Evolutionary conservation across 2,888 invertebrate genomes (phyloP).

Genomic region (Xanthostigma xanthostigma): DNA sequence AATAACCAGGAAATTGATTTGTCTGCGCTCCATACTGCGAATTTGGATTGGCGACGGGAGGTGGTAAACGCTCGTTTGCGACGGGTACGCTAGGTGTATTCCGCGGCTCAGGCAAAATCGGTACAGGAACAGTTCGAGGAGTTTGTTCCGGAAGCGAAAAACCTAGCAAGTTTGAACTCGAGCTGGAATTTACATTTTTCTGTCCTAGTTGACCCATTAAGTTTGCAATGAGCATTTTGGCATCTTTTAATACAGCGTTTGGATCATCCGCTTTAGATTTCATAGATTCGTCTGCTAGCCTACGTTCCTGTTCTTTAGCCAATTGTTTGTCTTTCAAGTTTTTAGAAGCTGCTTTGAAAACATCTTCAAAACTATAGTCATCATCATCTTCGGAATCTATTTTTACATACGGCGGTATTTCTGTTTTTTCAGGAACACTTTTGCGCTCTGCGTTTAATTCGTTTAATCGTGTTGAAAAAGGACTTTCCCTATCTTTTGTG

Average conservation of each 20-base stretch:
- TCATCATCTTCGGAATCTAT: conserved; percentile 57
- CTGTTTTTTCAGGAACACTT: conserved; percentile 15
- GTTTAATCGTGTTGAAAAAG: conserved; percentile 32
- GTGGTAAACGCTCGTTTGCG: too few species aligned
- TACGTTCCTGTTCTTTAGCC: conserved; percentile 40
- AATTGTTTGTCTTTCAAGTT: conserved; percentile 50
- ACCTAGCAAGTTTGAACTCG: conserved; percentile 3
- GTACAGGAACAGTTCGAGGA: conserved; percentile 22
- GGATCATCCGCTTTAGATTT: conserved; percentile 24
- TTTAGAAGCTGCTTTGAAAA: conserved; percentile 59
- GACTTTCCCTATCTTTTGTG: conserved; percentile 24
- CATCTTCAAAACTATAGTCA: conserved; percentile 73
- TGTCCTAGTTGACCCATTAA: conserved; percentile 34
- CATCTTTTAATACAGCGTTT: conserved; percentile 34
- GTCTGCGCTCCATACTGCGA: too few species aligned
- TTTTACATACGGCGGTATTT: conserved; percentile 24
- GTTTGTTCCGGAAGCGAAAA: not conserved
- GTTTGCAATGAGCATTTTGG: conserved; percentile 45
- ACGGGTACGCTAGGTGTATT: too few species aligned
- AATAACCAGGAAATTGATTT: too few species aligned
- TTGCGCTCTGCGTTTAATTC: conserved; percentile 10
- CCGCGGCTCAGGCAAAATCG: too few species aligned
- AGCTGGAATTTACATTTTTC: conserved; percentile 7
- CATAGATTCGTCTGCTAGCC: conserved; percentile 18
- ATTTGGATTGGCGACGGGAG: too few species aligned